These are phyloP conservation scores for Dolichallabes microphthalmus DNA, from an alignment of 2,113 vertebrate genomes.

Conservation along the genomic window DNA sequence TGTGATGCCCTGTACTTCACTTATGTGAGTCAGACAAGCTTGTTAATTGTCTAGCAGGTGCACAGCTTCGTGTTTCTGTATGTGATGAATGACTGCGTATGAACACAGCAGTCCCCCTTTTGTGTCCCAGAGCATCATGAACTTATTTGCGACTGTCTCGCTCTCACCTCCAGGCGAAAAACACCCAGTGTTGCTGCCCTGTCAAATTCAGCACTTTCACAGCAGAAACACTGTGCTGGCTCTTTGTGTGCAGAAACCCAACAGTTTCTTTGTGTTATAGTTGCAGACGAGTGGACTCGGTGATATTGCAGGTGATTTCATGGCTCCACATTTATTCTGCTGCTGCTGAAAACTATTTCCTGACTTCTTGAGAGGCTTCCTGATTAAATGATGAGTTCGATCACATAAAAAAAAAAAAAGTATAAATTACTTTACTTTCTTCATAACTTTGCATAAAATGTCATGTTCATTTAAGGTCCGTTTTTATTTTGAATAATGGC, in stretches of 20 bases:
- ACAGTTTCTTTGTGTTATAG: not conserved
- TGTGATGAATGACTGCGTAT: not conserved
- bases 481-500: not conserved
- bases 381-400: conserved; percentile 19
- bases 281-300: not conserved
- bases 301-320: conserved; percentile 2
- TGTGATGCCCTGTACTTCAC: not conserved
- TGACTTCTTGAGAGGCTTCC: not conserved
- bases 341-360: not conserved
- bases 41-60: not conserved
- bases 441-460: not conserved
- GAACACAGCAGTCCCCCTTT: not conserved
- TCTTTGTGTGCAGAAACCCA: not conserved
- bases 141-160: not conserved
- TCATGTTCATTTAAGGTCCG: not conserved
- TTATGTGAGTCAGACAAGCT: not conserved
- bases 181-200: conserved; percentile 3
- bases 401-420: conserved; percentile 12
- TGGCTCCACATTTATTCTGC: not conserved
- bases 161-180: conserved; percentile 13
- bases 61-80: not conserved
- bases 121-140: not conserved
- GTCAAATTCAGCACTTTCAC: conserved; percentile 14
- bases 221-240: not conserved
- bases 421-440: not conserved